Base-by-base conservation (phyloP, 2,113 vertebrate genomes). In the Origma solitaria region DNA sequence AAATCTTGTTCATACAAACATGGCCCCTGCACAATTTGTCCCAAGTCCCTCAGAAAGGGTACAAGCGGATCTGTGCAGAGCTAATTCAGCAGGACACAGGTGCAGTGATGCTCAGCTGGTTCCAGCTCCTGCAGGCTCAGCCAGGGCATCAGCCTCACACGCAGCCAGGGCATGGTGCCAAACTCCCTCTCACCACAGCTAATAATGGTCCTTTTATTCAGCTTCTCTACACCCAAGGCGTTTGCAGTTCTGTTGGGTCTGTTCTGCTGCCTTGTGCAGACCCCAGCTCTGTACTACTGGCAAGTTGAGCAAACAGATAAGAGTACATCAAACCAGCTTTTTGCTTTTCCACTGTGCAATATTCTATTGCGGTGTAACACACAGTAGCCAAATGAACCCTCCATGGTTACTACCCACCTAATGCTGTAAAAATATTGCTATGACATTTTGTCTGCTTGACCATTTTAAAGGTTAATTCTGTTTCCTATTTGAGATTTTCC, bases 381-480 rank as follows among this genome's bases (percentile, higher is more conserved):
- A 79, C 57, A 78, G 76, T 2, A 86, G 73, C 95, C 93, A 96
- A 92, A 96, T 90, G 92, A 97, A 96, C 95, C 78, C 25, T 90
- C 86, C 1, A 16, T 94, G 81, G 90, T 97, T 96, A 95, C 93
- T 95, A 96, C 82, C 91, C 93, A 95, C 64, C 95, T 94, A 95
- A 92, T 82, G 88, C 88, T 96, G 92, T 92, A 97, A 97, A 98
- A 97, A 97, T 94, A 97, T 86, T 97, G 94, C 96, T 96, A 90
- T 96, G 97, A 97, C 97, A 98, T 98, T 98, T 98, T 7, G 49
- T 95, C 91, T 96, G 94, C 94, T 95, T 62, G 28, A 88, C 95
- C 96, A 96, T 95, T 96, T 90, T 95, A 98, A 97, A 98, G 97
- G 97, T 98, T 98, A 98, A 97, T 96, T 97, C 95, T 95, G 85